phyloP scores from a whole-genome alignment of 2,113 vertebrate genomes.

The Planiliza haematocheilus region DNA sequence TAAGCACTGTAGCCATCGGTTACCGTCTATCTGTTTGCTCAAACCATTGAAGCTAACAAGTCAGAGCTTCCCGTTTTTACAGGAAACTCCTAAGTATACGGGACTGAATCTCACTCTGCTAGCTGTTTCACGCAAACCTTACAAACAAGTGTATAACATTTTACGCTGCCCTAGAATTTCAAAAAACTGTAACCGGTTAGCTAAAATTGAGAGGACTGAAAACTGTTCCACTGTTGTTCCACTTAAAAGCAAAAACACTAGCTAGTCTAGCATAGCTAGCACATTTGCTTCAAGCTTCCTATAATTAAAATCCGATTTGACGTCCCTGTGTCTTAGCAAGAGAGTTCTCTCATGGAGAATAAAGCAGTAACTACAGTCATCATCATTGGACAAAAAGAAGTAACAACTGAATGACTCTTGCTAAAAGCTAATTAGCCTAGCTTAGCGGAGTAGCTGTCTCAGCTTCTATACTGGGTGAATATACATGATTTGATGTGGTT shows the following conservation, averaged over 20 bases:
- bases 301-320: background rate
- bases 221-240: background rate
- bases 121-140: no score
- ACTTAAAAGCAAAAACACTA: background rate
- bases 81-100: no score
- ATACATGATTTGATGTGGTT: background rate
- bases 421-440: conserved; percentile 8
- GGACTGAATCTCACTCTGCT: no score
- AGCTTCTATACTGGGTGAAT: background rate
- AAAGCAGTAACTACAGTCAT: no score
- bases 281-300: background rate
- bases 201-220: background rate
- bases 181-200: no score
- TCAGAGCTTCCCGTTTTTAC: no score
- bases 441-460: background rate
- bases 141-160: no score
- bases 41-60: no score
- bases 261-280: background rate
- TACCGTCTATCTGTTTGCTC: no score
- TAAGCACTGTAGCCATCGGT: no score
- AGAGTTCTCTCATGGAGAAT: no score
- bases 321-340: background rate
- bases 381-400: background rate
- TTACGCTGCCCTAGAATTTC: no score
- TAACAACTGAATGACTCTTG: background rate